Evolutionary conservation across 2,797 vertebrate species (phyloP), one percentile per base, ranked within the genome.

Genomic region (Gymnocypris eckloni): DNA sequence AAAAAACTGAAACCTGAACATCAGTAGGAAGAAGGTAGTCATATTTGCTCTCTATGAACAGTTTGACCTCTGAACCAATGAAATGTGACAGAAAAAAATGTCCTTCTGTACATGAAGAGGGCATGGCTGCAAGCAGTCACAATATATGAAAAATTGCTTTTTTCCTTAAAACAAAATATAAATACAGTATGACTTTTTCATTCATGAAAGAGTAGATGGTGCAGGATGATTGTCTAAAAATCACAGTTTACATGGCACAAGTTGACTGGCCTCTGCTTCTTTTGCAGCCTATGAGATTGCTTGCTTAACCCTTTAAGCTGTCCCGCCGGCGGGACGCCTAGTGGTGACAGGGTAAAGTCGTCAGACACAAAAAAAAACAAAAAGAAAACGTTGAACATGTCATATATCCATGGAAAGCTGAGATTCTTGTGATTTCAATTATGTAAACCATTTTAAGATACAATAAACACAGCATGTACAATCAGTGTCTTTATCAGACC

Each of bases 1-100:
- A 71, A 69, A 33, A 64, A 85, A 82, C 10, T 73, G 28, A 82
- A 79, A 52, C 16, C 43, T 18, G 18, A 59, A 43, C 39, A 45
- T 28, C 70, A 70, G 39, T 64, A 33, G 54, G 4, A 45, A 11
- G 20, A 50, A 69, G 25, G 4, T 64, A 39, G 73, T 45, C 59
- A 72, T 73, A 79, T 85, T 83, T 78, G 81, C 70, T 85, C 16
- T 73, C 80, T 56, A 37, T 75, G 39, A 81, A 81, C 54, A 81
- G 28, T 81, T 56, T 81, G 71, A 61, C 22, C 56, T 81, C 20
- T 41, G 64, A 61, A 72, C 43, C 83, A 85, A 18, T 16, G 79
- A 85, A 75, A 73, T 79, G 83, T 87, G 76, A 83, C 70, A 41
- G 82, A 86, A 90, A 86, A 86, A 86, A 86, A 82, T 79, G 2